Evolutionary conservation across 2,113 vertebrate genomes (phyloP).

Genomic region (Anas platyrhynchos): DNA sequence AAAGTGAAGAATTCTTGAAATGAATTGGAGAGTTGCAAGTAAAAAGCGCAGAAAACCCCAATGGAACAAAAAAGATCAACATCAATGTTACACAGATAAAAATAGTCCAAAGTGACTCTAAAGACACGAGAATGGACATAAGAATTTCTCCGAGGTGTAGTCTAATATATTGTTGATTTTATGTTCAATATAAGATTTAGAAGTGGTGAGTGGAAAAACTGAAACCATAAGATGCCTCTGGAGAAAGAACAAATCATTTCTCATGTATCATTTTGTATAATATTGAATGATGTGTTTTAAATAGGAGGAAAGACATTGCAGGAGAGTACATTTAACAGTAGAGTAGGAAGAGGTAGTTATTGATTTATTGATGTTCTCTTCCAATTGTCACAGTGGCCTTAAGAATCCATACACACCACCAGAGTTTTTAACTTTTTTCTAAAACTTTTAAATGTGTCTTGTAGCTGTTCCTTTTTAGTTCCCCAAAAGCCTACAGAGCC

Average conservation of each 20-base stretch:
- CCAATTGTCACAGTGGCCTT: neutral
- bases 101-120: neutral
- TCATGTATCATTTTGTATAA: neutral
- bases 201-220: neutral
- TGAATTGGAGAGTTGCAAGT: neutral
- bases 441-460: neutral
- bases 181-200: neutral
- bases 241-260: neutral
- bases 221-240: neutral
- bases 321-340: neutral
- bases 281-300: neutral
- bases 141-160: neutral
- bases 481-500: neutral
- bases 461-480: neutral
- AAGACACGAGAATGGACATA: neutral
- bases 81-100: neutral
- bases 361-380: neutral
- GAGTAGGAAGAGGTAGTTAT: neutral
- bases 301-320: neutral
- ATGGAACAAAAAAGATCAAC: neutral
- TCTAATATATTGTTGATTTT: neutral
- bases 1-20: neutral
- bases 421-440: rapidly evolving
- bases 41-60: neutral
- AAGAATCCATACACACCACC: neutral